These are phyloP conservation scores for Rhabdomys dilectus DNA, from an alignment of 2,113 vertebrate genomes.

Conservation along the genomic window DNA sequence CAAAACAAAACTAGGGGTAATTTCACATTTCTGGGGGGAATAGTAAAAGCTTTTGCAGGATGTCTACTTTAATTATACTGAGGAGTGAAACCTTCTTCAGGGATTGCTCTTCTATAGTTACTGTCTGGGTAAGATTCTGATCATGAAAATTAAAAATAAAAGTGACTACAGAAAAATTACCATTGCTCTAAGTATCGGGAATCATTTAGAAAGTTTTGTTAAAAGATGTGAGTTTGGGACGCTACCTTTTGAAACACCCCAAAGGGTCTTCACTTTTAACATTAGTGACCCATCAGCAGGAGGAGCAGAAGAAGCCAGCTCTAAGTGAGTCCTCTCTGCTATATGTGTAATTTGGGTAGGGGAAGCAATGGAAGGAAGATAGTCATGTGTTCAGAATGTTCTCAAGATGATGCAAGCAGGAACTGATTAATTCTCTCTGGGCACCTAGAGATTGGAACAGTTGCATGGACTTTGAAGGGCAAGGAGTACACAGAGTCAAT, in stretches of 20 bases:
- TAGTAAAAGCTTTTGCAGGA: constrained; percentile 76
- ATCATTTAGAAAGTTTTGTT: constrained; percentile 38
- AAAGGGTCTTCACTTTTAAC: not conserved
- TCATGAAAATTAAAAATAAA: constrained; percentile 77
- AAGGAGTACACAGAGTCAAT: not conserved
- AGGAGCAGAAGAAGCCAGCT: rapidly evolving
- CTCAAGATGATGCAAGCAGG: not conserved
- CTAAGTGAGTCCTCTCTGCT: not conserved
- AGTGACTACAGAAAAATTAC: constrained; percentile 56
- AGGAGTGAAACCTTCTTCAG: constrained; percentile 72
- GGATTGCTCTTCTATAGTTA: constrained; percentile 41
- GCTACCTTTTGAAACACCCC: not conserved
- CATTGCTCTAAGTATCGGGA: constrained; percentile 40
- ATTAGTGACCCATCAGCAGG: not conserved
- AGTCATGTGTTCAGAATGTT: not conserved
- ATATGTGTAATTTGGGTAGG: rapidly evolving
- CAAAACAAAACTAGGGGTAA: constrained; percentile 77
- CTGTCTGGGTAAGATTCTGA: constrained; percentile 60
- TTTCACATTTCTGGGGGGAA: constrained; percentile 75
- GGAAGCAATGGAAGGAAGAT: not conserved
- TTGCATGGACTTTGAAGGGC: not conserved
- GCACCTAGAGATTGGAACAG: not conserved
- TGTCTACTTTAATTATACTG: constrained; percentile 77
- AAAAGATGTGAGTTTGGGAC: constrained; percentile 33
- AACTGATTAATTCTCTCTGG: not conserved